A percentile compares a stretch with the other conserved stretches of the same genome.
These are phyloP conservation scores for Lasioglossum vierecki DNA, from an alignment of 2,888 invertebrate genomes.

Conservation along the genomic window DNA sequence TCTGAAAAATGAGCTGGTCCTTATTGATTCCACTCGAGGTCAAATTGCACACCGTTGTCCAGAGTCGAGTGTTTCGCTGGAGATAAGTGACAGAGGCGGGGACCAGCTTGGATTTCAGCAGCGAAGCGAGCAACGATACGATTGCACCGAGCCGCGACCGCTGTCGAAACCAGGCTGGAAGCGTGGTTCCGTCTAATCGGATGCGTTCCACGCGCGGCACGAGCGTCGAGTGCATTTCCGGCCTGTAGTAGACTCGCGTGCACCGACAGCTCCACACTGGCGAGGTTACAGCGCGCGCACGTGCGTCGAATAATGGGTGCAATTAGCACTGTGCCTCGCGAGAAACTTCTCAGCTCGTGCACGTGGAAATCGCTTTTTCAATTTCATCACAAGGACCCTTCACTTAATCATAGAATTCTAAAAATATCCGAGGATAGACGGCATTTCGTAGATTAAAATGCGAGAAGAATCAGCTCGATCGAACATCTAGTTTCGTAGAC, in stretches of 20 bases:
- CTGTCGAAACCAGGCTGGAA: conserved; percentile 13
- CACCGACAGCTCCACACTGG: not conserved
- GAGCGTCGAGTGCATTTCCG: conserved; percentile 52
- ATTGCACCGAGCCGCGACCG: conserved; percentile 1
- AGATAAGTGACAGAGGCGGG: conserved; percentile 49
- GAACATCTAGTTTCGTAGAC: not conserved
- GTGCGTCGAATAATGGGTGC: conserved; percentile 5
- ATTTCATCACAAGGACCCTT: not conserved
- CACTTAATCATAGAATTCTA: not conserved
- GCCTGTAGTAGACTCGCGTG: conserved; percentile 32
- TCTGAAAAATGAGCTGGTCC: not conserved
- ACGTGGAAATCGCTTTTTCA: not conserved
- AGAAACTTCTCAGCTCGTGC: not conserved
- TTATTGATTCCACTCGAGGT: not conserved
- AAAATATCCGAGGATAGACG: not conserved
- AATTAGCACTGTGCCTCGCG: not conserved
- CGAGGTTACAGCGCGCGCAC: not conserved
- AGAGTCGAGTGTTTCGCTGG: conserved; percentile 47
- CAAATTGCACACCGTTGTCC: conserved; percentile 21
- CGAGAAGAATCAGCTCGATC: not conserved
- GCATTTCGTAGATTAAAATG: not conserved
- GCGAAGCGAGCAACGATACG: conserved; percentile 15
- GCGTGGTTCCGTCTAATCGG: conserved; percentile 48
- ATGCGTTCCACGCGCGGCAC: conserved; percentile 49
- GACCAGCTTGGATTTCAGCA: conserved; percentile 45